These are phyloP conservation scores for Drosophila cardini DNA, from an alignment of 1,140 invertebrate genomes.

Conservation along the genomic window DNA sequence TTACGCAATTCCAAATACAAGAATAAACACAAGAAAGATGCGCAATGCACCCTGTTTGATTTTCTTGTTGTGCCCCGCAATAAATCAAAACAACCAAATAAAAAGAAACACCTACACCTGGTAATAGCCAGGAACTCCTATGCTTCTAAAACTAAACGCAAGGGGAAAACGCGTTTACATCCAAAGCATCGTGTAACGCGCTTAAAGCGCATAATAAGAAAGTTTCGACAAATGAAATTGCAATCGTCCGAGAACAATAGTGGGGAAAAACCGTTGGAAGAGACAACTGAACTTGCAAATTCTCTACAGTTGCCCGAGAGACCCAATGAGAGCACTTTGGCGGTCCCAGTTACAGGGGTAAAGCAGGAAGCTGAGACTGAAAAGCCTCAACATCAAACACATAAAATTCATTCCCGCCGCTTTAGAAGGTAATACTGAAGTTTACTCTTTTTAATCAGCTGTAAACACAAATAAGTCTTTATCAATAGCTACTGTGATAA, in stretches of 20 bases:
- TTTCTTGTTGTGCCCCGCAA: constrained; percentile 51
- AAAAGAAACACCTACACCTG: constrained; percentile 16
- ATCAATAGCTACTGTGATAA: constrained; percentile 77
- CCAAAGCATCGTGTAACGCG: constrained; percentile 47
- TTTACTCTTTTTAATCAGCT: too few relatives aligned
- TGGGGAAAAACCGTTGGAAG: neutral
- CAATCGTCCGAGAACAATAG: neutral
- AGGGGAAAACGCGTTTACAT: constrained; percentile 61
- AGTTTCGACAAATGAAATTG: neutral
- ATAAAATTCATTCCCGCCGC: constrained; percentile 66
- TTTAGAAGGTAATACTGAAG: constrained; percentile 62
- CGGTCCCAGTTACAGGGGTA: neutral
- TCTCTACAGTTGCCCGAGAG: neutral
- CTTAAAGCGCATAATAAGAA: constrained; percentile 61
- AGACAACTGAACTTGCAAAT: neutral
- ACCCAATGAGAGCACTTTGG: neutral
- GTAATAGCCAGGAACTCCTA: constrained; percentile 26
- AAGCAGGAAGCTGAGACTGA: neutral
- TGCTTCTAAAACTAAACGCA: constrained; percentile 40
- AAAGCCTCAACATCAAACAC: neutral
- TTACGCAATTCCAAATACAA: constrained; percentile 70
- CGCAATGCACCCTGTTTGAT: constrained; percentile 52
- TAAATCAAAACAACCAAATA: constrained; percentile 29
- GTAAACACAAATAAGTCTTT: neutral
- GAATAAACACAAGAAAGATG: constrained; percentile 53